A percentile compares a stretch with the other conserved stretches of the same genome.
These are phyloP conservation scores for Bujurquina vittata DNA, from an alignment of 2,113 vertebrate species.

Conservation along the genomic window DNA sequence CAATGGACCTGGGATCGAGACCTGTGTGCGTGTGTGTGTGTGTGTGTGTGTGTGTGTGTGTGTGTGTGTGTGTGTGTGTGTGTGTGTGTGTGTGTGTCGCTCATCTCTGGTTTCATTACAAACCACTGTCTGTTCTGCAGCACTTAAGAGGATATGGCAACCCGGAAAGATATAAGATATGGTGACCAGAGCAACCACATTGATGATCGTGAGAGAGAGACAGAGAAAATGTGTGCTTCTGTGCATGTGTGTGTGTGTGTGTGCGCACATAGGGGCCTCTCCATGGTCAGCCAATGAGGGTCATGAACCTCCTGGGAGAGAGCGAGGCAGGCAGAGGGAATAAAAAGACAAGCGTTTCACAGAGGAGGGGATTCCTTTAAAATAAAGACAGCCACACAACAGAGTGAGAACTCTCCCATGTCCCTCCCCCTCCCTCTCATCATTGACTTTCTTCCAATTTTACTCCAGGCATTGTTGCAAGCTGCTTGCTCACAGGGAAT, in stretches of 20 bases:
- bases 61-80: slow-evolving; percentile 31
- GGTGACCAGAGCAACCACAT: slow-evolving; percentile 61
- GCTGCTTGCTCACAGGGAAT: not conserved
- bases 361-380: slow-evolving; percentile 36
- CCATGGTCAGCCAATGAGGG: slow-evolving; percentile 22
- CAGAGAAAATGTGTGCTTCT: not conserved
- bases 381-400: slow-evolving; percentile 37
- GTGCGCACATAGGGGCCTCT: slow-evolving; percentile 19
- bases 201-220: slow-evolving; percentile 14
- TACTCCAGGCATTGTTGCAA: slow-evolving; percentile 2
- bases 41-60: not conserved
- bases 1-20: slow-evolving; percentile 28
- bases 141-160: slow-evolving; percentile 54
- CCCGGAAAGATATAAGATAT: slow-evolving; percentile 56
- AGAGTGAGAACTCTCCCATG: slow-evolving; percentile 53
- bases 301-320: slow-evolving; percentile 48
- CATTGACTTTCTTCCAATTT: not conserved
- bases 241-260: not conserved
- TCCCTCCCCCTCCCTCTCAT: not conserved
- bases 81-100: not conserved
- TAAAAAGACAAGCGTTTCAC: slow-evolving; percentile 3
- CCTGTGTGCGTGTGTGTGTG: slow-evolving; percentile 19
- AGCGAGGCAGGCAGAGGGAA: not conserved
- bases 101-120: slow-evolving; percentile 56
- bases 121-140: slow-evolving; percentile 34